phyloP scores from a whole-genome alignment of 1,140 invertebrate genomes.

The Megathymus violae region DNA sequence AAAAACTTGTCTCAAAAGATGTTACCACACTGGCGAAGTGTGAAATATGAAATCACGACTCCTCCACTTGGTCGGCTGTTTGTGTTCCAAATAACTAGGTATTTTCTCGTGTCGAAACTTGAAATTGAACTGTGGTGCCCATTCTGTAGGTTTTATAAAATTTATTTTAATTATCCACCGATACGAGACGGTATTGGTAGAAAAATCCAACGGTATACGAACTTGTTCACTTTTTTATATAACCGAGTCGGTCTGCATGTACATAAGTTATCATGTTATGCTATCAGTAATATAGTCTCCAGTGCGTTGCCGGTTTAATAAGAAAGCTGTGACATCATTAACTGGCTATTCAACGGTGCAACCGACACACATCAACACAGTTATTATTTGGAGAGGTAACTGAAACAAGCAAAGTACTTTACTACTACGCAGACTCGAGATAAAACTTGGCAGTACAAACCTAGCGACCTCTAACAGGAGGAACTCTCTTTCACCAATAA shows the following conservation, averaged over 20 bases:
- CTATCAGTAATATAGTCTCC: too few relatives aligned
- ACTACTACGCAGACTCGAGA: too few relatives aligned
- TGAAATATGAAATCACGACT: constrained; percentile 83
- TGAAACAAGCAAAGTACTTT: too few relatives aligned
- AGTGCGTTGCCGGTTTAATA: too few relatives aligned
- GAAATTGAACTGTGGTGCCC: constrained; percentile 47
- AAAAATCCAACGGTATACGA: constrained; percentile 44
- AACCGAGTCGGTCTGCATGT: constrained; percentile 20
- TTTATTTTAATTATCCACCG: constrained; percentile 45
- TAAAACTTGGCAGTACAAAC: too few relatives aligned
- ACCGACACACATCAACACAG: too few relatives aligned
- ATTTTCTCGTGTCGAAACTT: constrained; percentile 74
- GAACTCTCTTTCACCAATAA: too few relatives aligned
- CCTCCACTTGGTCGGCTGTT: constrained; percentile 72
- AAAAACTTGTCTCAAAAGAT: constrained; percentile 72
- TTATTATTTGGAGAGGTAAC: too few relatives aligned
- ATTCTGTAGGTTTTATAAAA: constrained; percentile 52
- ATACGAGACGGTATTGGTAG: constrained; percentile 36
- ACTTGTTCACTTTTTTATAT: constrained; percentile 63
- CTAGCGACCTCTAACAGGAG: too few relatives aligned
- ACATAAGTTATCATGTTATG: constrained; percentile 28
- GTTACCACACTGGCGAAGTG: constrained; percentile 76
- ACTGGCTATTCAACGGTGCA: too few relatives aligned
- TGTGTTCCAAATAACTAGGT: constrained; percentile 74
- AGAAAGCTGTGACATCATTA: too few relatives aligned